Percentiles rank a stretch among this genome's conserved stretches.
Evolutionary conservation across 92 coral and sea anemone species (phyloP).

Genomic region (Pocillopora grandis): DNA sequence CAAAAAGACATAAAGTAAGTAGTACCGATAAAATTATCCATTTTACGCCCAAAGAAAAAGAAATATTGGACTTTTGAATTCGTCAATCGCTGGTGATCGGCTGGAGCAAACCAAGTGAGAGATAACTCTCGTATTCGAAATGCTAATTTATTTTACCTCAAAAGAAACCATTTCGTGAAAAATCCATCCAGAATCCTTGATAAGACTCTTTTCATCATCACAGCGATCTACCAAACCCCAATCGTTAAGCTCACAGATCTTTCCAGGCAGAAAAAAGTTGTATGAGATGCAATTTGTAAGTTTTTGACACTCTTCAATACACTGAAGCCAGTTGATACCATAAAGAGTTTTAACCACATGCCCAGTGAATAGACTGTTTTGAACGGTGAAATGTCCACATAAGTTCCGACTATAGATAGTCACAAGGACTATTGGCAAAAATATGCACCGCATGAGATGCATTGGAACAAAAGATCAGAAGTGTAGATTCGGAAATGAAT

Average conservation of each 20-base stretch:
- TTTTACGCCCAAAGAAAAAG: background rate
- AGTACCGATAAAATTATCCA: background rate
- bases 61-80: background rate
- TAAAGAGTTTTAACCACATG: background rate
- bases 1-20: too few relatives aligned
- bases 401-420: background rate
- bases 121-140: background rate
- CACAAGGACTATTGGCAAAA: background rate
- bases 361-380: background rate
- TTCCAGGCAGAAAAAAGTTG: background rate
- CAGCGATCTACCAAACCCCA: constrained; percentile 8
- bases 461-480: background rate
- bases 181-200: background rate
- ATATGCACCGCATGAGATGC: background rate
- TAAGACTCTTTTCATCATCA: background rate
- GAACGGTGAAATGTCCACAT: background rate
- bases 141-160: background rate
- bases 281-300: background rate
- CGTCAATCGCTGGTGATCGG: background rate
- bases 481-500: background rate
- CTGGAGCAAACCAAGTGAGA: too few relatives aligned
- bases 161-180: background rate
- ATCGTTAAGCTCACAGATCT: constrained; percentile 8
- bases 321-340: constrained; percentile 9
- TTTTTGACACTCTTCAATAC: constrained; percentile 14